Conservation (phyloP, 2,797 vertebrate species). For the Steatocranus sp. region DNA sequence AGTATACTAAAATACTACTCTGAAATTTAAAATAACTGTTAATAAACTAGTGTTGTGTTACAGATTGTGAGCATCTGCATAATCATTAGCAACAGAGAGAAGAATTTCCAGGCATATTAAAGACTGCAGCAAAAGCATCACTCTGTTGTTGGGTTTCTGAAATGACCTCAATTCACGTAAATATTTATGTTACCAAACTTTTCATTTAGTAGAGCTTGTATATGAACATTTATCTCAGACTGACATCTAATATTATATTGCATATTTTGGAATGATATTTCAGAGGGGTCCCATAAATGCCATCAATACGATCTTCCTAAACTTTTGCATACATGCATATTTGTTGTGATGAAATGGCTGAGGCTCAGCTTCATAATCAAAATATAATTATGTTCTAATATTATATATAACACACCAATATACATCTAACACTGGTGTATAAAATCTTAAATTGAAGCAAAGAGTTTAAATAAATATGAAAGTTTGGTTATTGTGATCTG, state of each 20-base stretch:
- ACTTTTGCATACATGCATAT: neutral
- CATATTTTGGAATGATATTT: neutral
- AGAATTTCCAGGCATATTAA: neutral
- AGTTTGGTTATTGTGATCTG: neutral
- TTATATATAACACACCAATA: neutral
- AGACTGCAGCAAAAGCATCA: neutral
- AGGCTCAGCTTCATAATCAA: neutral
- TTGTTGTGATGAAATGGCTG: neutral
- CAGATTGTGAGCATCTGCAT: neutral
- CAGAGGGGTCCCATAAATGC: neutral
- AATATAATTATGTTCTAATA: neutral
- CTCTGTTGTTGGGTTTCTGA: neutral
- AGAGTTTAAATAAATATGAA: neutral
- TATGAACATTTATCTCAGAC: neutral
- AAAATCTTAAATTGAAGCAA: neutral
- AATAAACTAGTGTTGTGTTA: neutral
- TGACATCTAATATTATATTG: neutral
- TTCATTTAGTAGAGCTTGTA: neutral
- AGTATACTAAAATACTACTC: neutral
- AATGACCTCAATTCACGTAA: neutral
- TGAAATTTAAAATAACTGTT: neutral
- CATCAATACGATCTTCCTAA: neutral
- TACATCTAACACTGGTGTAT: neutral
- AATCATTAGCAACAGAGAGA: neutral
- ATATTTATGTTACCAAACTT: neutral